Evolutionary conservation across 2,797 vertebrate genomes (phyloP).

Genomic region (Melanotaenia boesemani): DNA sequence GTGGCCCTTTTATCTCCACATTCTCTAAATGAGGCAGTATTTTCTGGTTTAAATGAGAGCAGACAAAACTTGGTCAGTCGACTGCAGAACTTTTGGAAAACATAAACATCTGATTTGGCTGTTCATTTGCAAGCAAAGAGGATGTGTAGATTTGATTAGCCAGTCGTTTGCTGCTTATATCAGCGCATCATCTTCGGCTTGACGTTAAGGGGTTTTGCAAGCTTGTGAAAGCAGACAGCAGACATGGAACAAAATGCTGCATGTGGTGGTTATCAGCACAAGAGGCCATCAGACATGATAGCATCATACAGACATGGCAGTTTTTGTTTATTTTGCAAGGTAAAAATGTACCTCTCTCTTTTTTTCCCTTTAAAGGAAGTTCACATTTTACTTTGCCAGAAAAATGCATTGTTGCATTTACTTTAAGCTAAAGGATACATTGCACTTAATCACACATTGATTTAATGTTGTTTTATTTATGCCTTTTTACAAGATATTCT

Average conservation of each 20-base stretch:
- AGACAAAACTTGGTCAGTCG: slow-evolving; percentile 21
- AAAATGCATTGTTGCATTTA: not conserved
- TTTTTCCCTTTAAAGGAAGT: not conserved
- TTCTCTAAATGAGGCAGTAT: slow-evolving; percentile 45
- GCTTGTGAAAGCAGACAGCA: slow-evolving; percentile 25
- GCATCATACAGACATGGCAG: slow-evolving; percentile 4
- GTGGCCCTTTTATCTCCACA: slow-evolving; percentile 64
- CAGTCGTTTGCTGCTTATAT: slow-evolving; percentile 32
- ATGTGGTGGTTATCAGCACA: slow-evolving; percentile 4
- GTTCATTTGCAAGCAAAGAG: slow-evolving; percentile 37
- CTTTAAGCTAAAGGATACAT: not conserved
- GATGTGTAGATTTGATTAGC: slow-evolving; percentile 45
- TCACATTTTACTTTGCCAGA: slow-evolving; percentile 1
- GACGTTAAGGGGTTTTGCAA: slow-evolving; percentile 14
- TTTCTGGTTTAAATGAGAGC: slow-evolving; percentile 41
- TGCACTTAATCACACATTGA: not conserved
- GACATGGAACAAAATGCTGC: slow-evolving; percentile 18
- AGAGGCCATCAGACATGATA: slow-evolving; percentile 6
- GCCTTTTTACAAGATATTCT: not conserved
- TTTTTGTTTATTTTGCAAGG: slow-evolving; percentile 20
- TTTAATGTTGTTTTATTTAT: not conserved
- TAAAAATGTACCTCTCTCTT: not conserved
- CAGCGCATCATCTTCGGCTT: slow-evolving; percentile 30
- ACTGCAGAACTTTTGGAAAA: not conserved
- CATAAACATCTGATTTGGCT: slow-evolving; percentile 25